These are phyloP conservation scores for Platichthys stellatus DNA, from an alignment of 2,113 vertebrate species.

Conservation along the genomic window DNA sequence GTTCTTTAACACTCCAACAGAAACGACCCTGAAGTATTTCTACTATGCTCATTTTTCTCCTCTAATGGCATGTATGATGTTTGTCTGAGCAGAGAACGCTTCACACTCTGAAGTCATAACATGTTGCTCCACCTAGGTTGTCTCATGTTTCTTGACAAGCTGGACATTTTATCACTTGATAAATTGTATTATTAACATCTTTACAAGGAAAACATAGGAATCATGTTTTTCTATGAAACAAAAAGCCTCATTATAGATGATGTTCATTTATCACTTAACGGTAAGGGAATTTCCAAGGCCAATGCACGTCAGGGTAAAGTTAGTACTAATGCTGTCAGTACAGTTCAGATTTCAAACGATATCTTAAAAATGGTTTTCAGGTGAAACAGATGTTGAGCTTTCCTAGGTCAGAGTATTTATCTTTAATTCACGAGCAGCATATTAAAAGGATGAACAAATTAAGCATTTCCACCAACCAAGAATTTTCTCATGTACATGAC, in stretches of 20 bases:
- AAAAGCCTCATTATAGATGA: neutral
- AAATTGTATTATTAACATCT: neutral
- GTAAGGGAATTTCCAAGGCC: conserved; percentile 10
- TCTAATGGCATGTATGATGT: conserved; percentile 31
- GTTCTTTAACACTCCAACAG: conserved; percentile 51
- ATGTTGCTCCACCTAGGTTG: neutral
- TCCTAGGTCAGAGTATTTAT: neutral
- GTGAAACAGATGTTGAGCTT: neutral
- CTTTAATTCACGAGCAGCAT: neutral
- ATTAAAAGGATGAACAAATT: neutral
- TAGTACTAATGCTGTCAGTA: neutral
- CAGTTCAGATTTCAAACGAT: neutral
- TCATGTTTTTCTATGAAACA: conserved; percentile 3
- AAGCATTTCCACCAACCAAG: too few relatives aligned
- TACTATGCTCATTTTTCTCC: conserved; percentile 13
- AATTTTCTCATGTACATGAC: too few relatives aligned
- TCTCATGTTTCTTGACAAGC: conserved; percentile 4
- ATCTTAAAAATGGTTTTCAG: neutral
- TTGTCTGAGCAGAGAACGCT: conserved; percentile 18
- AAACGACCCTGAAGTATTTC: conserved; percentile 13
- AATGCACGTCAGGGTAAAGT: conserved; percentile 14
- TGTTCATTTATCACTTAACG: conserved; percentile 41
- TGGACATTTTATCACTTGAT: neutral
- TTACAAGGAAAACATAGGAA: conserved; percentile 7
- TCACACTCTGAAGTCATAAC: conserved; percentile 25